Conservation (phyloP, 2,888 invertebrate species). For the Nephrotoma guestfalica region DNA sequence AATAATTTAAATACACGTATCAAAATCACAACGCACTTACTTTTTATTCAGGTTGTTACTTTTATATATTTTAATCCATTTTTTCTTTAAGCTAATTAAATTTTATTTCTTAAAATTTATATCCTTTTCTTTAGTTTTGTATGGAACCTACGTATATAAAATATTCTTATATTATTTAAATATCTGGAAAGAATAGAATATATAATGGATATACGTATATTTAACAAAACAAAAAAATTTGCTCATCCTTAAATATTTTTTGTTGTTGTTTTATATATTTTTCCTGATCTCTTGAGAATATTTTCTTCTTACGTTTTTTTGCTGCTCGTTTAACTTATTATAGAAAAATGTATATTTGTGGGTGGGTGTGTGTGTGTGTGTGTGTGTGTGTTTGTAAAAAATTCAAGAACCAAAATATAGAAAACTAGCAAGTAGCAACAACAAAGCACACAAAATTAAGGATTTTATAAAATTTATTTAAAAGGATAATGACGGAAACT, state of each 20-base stretch:
- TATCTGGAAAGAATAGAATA: not conserved
- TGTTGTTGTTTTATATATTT: not conserved
- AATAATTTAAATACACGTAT: not conserved
- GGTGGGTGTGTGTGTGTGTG: not conserved
- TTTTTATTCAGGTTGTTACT: not conserved
- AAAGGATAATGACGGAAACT: not conserved
- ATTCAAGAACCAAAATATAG: not conserved
- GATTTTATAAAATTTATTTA: not conserved
- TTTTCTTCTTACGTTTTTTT: not conserved
- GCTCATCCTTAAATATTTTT: not conserved
- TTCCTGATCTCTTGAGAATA: not conserved
- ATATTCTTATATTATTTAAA: not conserved
- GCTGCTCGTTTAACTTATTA: not conserved
- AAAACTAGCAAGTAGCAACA: too few relatives aligned
- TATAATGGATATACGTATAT: not conserved
- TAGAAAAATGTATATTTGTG: not conserved
- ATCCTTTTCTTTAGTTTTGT: not conserved
- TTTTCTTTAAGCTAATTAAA: not conserved
- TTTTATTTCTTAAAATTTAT: not conserved
- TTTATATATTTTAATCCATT: not conserved
- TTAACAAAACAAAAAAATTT: not conserved
- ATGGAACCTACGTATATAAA: not conserved
- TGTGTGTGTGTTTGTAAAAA: not conserved
- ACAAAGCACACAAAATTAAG: not conserved
- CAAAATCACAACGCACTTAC: not conserved